Evolutionary conservation across 2,888 invertebrate genomes (phyloP), one percentile per base, ranked within the genome.

Genomic region (Tortricodes alternella): DNA sequence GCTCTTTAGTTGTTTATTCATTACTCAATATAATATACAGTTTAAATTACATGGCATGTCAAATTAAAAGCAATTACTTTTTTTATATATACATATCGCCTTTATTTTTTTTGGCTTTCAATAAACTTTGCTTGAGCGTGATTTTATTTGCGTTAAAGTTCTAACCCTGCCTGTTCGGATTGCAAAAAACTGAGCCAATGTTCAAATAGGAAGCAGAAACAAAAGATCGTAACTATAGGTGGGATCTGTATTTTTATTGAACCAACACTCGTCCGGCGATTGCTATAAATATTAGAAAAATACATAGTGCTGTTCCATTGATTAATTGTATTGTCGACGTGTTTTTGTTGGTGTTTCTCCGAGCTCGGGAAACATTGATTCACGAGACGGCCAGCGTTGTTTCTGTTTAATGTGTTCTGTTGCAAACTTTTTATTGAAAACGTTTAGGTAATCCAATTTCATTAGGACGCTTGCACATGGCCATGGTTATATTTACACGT

Each of bases 241-340:
- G 19, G 16, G 23, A 16, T 24, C 23, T 37, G 44, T 37, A 15
- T 56, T 49, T 56, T 48, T 56, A 50, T 56, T 56, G 44, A 27
- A 50, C 49, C 48, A 55, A 55, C 56, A 37, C 56, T 50, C 50
- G 56, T 56, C 44, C 56, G 19, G 13, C 32, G 44, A 37, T 49
- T 50, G 56, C 56, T 37, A 56, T 56, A 56, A 56, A 56, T 56
- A 56, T 56, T 50, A 56, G 50, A 29, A 32, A 37, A 50, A 56
- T 39, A 53, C 53, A 53, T 56, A 49, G 56, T 35, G 49, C 56
- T 56, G 43, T 56, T 56, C 50, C 49, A 50, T 50, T 56, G 56
- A 56, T 56, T 56, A 56, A 56, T 56, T 50, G 56, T 50, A 56
- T 38, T 44, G 56, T 50, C 56, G 56, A 56, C 34, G 39, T 43